Evolutionary conservation across 2,113 vertebrate genomes (phyloP).

Genomic region (Gnathonemus longibarbis): DNA sequence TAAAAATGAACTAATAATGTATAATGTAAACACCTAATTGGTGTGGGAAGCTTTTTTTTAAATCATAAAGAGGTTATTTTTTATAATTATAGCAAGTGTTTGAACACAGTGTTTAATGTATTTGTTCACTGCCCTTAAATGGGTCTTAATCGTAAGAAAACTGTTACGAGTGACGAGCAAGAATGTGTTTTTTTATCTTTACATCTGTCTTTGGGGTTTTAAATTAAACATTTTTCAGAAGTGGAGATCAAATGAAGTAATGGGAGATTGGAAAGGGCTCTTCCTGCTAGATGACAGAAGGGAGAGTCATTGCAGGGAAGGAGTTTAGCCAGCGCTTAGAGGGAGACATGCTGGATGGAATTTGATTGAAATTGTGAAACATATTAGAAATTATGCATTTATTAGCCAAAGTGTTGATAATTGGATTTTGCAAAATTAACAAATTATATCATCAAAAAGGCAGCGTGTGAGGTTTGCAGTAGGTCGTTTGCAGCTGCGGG

Average conservation of each 20-base stretch:
- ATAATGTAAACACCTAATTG: neutral
- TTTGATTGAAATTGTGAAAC: slow-evolving; percentile 58
- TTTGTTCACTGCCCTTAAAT: neutral
- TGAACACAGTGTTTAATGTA: neutral
- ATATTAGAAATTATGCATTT: slow-evolving; percentile 48
- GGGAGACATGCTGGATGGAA: neutral
- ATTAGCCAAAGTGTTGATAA: slow-evolving; percentile 51
- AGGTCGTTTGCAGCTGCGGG: slow-evolving; percentile 73
- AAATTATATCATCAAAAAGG: slow-evolving; percentile 63
- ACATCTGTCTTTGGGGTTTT: slow-evolving; percentile 7
- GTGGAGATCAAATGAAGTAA: neutral
- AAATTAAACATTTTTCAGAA: slow-evolving; percentile 16
- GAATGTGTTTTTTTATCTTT: neutral
- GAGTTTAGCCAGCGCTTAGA: slow-evolving; percentile 2
- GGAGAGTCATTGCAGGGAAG: neutral
- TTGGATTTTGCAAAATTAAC: slow-evolving; percentile 60
- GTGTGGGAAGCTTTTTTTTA: neutral
- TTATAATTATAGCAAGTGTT: neutral
- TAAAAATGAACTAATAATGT: neutral
- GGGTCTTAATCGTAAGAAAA: neutral
- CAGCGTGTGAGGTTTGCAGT: slow-evolving; percentile 57
- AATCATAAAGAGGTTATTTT: neutral
- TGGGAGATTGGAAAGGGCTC: neutral
- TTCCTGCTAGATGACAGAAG: neutral
- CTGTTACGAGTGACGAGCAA: neutral